phyloP scores from a whole-genome alignment of 2,113 vertebrate genomes.

The Sphyrna mokarran region DNA sequence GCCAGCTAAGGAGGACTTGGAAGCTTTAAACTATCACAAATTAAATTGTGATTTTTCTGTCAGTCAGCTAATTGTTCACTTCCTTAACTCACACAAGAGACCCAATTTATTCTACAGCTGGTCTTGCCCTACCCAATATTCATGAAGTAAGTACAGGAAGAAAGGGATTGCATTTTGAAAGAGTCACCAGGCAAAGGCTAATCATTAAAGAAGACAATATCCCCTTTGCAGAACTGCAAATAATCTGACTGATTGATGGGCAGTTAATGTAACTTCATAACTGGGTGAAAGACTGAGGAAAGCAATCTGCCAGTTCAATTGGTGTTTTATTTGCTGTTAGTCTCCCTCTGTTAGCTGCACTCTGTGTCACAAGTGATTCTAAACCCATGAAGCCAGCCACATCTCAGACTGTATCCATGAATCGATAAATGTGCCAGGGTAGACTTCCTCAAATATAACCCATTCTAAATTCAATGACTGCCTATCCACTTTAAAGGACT shows the following conservation, averaged over 20 bases:
- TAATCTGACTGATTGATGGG: not conserved
- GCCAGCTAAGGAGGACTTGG: not conserved
- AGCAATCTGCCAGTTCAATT: not conserved
- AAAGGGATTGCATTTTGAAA: conserved; percentile 32
- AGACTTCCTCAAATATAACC: not conserved
- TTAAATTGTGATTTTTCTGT: conserved; percentile 41
- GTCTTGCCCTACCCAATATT: not conserved
- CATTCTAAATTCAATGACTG: not conserved
- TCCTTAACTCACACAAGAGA: conserved; percentile 44
- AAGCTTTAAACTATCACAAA: not conserved
- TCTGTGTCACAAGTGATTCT: not conserved
- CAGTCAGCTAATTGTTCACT: conserved; percentile 40
- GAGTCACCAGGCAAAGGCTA: not conserved
- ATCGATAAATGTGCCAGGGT: not conserved
- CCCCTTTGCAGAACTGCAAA: not conserved
- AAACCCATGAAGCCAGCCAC: too few species aligned
- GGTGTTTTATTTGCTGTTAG: not conserved
- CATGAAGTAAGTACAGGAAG: conserved; percentile 45
- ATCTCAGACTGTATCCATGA: not conserved
- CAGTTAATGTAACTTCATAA: not conserved
- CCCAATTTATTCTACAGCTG: not conserved
- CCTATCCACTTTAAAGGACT: not conserved
- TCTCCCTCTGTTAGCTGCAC: not conserved
- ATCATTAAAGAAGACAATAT: not conserved
- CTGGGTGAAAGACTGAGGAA: not conserved